phyloP scores from a whole-genome alignment of 1,140 invertebrate genomes.

The Anastrepha ludens region DNA sequence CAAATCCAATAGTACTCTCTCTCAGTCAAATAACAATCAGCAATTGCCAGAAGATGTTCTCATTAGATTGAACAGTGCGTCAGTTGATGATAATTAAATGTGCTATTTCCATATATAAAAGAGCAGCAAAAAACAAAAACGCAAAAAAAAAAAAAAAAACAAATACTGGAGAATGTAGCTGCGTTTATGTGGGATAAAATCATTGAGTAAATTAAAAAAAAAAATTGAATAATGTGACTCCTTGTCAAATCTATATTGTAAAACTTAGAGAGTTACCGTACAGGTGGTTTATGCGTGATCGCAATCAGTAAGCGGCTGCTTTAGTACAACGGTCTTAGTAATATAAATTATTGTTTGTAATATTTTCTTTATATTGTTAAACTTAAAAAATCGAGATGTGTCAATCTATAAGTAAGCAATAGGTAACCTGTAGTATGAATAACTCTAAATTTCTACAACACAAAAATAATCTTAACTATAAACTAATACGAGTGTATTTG shows the following conservation, averaged over 20 bases:
- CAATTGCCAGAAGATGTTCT: conserved; percentile 48
- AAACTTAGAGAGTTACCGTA: neutral
- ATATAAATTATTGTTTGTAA: conserved; percentile 13
- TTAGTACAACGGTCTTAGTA: neutral
- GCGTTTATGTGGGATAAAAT: no score
- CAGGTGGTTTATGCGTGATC: neutral
- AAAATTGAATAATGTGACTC: neutral
- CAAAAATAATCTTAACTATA: no score
- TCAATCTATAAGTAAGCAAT: neutral
- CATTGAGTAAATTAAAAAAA: no score
- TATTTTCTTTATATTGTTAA: conserved; percentile 21
- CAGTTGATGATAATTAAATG: conserved; percentile 13
- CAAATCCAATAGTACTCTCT: neutral
- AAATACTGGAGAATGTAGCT: neutral
- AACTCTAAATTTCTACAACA: no score
- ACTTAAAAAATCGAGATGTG: neutral
- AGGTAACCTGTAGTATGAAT: no score
- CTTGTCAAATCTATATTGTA: neutral
- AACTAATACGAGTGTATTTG: no score
- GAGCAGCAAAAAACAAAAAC: no score
- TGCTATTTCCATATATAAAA: neutral
- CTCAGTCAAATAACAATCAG: conserved; percentile 20
- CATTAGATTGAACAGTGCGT: conserved; percentile 32
- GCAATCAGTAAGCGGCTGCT: conserved; percentile 24
- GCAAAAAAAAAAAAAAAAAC: neutral